Evolutionary conservation across 2,888 invertebrate genomes (phyloP).

Genomic region (Mythimna albipuncta): DNA sequence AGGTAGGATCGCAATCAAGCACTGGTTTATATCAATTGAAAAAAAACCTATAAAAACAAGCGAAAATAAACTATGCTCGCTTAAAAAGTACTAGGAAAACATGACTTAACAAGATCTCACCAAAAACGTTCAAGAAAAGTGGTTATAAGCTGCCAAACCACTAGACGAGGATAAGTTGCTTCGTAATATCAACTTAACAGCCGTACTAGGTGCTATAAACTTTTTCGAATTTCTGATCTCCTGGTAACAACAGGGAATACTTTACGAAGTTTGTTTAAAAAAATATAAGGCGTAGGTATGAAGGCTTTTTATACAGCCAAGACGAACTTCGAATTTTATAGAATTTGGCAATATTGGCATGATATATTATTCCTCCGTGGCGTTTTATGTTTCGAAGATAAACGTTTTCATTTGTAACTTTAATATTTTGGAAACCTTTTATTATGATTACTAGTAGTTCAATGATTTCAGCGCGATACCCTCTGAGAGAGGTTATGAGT

Average conservation of each 20-base stretch:
- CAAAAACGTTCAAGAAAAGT: conserved; percentile 31
- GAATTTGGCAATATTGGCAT: conserved; percentile 12
- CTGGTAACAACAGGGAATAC: conserved; percentile 37
- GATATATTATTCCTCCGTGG: conserved; percentile 32
- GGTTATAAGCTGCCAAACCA: conserved; percentile 27
- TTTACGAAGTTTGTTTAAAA: conserved; percentile 35
- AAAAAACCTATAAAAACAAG: conserved; percentile 11
- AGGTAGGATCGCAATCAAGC: too few species aligned
- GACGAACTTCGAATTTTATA: conserved; percentile 23
- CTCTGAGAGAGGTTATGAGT: background rate
- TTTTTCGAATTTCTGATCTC: conserved; percentile 53
- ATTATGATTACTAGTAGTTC: background rate
- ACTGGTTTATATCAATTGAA: too few species aligned
- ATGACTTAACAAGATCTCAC: conserved; percentile 38
- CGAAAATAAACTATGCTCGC: background rate
- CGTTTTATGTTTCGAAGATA: conserved; percentile 18
- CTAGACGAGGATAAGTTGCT: conserved; percentile 35
- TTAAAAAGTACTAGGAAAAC: conserved; percentile 49
- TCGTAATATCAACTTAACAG: conserved; percentile 42
- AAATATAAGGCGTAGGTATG: conserved; percentile 18
- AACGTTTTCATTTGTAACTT: conserved; percentile 28
- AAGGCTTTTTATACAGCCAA: background rate
- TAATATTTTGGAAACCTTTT: conserved; percentile 13
- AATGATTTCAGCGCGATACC: conserved; percentile 3
- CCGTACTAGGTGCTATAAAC: conserved; percentile 47